phyloP scores from a whole-genome alignment of 2,113 vertebrate genomes.

The Excalfactoria chinensis region DNA sequence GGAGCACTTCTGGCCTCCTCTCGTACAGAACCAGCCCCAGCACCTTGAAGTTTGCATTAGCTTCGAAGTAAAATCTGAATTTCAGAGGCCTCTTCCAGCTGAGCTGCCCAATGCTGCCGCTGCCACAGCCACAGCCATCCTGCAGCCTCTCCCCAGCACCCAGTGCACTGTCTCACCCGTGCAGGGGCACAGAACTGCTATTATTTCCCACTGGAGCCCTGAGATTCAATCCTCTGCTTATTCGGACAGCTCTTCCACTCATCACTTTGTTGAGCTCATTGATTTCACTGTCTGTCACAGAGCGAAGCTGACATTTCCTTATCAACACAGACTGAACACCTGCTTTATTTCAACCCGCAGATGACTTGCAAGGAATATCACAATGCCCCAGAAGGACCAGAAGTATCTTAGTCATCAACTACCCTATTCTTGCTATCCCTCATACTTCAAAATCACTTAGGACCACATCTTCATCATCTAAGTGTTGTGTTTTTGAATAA shows the following conservation, averaged over 20 bases:
- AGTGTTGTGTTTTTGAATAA: background rate
- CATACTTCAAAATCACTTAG: background rate
- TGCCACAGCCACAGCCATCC: background rate
- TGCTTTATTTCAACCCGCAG: background rate
- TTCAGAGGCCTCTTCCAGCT: background rate
- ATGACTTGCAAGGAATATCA: background rate
- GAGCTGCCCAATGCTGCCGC: too few species aligned
- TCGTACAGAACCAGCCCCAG: background rate
- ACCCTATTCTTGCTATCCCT: background rate
- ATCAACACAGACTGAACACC: conserved; percentile 36
- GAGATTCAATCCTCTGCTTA: background rate
- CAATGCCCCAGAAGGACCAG: background rate
- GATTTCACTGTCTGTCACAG: background rate
- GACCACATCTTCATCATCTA: background rate
- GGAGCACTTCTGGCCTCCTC: background rate
- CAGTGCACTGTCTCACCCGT: background rate
- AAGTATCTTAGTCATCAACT: background rate
- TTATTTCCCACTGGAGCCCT: background rate
- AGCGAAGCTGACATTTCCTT: conserved; percentile 34
- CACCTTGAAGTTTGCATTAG: background rate
- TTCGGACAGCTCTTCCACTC: background rate
- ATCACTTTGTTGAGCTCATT: background rate
- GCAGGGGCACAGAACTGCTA: background rate
- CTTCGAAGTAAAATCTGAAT: background rate
- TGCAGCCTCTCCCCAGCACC: background rate